Evolutionary conservation across 2,888 invertebrate genomes (phyloP).

Genomic region (Glomeris marginata): DNA sequence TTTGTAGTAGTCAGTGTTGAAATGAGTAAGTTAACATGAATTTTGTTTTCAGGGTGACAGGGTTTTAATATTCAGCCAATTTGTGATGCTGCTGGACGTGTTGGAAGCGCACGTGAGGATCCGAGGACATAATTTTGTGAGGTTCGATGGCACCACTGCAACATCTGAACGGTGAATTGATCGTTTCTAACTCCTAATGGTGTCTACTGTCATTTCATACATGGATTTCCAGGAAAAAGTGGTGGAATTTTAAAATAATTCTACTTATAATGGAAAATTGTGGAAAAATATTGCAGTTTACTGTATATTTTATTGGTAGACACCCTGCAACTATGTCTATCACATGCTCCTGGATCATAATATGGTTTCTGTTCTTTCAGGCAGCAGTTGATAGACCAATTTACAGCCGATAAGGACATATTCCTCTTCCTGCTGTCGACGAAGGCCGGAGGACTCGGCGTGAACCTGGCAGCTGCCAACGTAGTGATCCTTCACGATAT

Average conservation of each 20-base stretch:
- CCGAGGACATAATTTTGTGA: slow-evolving; percentile 52
- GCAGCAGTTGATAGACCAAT: slow-evolving; percentile 79
- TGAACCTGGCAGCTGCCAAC: slow-evolving; percentile 86
- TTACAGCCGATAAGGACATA: slow-evolving; percentile 58
- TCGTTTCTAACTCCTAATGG: no score
- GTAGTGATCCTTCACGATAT: slow-evolving; percentile 93
- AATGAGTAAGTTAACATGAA: background rate
- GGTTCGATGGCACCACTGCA: slow-evolving; percentile 81
- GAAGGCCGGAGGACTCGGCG: slow-evolving; percentile 87
- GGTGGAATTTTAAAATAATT: no score
- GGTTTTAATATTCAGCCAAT: slow-evolving; percentile 89
- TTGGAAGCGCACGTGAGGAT: slow-evolving; percentile 73
- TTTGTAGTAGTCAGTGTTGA: background rate
- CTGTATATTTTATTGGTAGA: no score
- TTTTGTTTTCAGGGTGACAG: slow-evolving; percentile 34
- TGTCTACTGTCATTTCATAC: no score
- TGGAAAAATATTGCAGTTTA: no score
- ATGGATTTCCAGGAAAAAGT: no score
- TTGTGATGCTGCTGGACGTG: slow-evolving; percentile 86
- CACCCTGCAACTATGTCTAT: no score
- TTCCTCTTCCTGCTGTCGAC: slow-evolving; percentile 87
- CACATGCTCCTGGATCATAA: no score
- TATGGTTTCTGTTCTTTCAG: slow-evolving; percentile 35
- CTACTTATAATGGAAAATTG: no score
- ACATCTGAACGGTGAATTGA: slow-evolving; percentile 60